phyloP scores from a whole-genome alignment of 2,888 invertebrate species.

The Penaeus monodon region DNA sequence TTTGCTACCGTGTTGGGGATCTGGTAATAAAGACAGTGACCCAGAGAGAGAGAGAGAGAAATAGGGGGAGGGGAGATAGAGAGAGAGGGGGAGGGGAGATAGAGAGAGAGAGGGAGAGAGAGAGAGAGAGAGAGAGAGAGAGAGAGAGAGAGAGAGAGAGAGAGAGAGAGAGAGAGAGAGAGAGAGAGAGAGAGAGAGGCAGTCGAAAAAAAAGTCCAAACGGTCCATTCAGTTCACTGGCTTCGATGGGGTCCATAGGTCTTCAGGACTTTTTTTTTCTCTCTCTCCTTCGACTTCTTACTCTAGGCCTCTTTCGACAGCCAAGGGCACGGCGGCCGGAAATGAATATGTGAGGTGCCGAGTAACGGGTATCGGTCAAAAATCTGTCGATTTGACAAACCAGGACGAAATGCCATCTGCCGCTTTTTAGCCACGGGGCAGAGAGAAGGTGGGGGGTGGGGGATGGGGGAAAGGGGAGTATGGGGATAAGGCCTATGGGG shows the following conservation, averaged over 20 bases:
- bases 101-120: neutral
- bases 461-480: too few species aligned
- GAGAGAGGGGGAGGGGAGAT: neutral
- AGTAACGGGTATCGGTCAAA: too few species aligned
- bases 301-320: too few species aligned
- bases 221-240: neutral
- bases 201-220: neutral
- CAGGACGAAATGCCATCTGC: too few species aligned
- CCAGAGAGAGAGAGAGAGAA: conserved; percentile 16
- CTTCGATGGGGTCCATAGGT: too few species aligned
- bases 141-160: neutral
- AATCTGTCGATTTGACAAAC: too few species aligned
- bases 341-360: too few species aligned
- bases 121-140: neutral
- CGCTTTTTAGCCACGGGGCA: too few species aligned
- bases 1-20: neutral
- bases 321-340: too few species aligned
- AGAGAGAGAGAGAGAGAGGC: neutral
- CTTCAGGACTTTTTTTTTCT: neutral
- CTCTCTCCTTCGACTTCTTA: neutral
- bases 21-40: too few species aligned
- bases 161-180: neutral
- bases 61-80: conserved; percentile 11
- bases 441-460: too few species aligned
- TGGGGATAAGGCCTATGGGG: too few species aligned